Evolutionary conservation across 2,113 vertebrate species (phyloP).

Genomic region (Aptenodytes patagonicus): DNA sequence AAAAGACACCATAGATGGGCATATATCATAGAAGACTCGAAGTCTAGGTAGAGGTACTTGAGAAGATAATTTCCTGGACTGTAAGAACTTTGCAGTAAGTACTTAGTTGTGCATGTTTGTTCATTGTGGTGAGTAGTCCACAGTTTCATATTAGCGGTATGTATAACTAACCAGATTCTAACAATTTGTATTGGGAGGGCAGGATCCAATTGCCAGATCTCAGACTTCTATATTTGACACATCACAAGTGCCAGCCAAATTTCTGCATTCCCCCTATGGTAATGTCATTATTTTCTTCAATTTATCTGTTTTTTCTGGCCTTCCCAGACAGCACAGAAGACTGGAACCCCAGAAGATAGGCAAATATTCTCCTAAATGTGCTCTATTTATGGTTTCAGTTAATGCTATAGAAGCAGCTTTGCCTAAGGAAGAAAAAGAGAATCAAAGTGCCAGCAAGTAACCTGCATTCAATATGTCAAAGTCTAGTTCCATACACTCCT

Average conservation of each 20-base stretch:
- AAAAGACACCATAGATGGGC: neutral
- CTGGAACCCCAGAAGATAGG: neutral
- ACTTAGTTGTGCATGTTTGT: neutral
- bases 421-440: neutral
- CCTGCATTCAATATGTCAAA: neutral
- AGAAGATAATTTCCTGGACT: neutral
- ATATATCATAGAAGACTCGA: neutral
- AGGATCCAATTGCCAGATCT: neutral
- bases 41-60: neutral
- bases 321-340: neutral
- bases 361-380: neutral
- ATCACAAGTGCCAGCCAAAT: neutral
- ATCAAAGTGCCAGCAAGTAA: neutral
- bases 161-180: neutral
- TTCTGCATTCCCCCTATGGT: neutral
- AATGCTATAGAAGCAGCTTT: neutral
- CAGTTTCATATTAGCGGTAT: fast-evolving
- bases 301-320: neutral
- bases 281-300: neutral
- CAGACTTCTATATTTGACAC: neutral
- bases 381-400: neutral
- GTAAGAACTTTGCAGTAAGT: neutral
- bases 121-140: neutral
- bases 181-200: neutral
- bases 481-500: neutral